phyloP scores from a whole-genome alignment of 2,888 invertebrate species.

The Latheticus oryzae region DNA sequence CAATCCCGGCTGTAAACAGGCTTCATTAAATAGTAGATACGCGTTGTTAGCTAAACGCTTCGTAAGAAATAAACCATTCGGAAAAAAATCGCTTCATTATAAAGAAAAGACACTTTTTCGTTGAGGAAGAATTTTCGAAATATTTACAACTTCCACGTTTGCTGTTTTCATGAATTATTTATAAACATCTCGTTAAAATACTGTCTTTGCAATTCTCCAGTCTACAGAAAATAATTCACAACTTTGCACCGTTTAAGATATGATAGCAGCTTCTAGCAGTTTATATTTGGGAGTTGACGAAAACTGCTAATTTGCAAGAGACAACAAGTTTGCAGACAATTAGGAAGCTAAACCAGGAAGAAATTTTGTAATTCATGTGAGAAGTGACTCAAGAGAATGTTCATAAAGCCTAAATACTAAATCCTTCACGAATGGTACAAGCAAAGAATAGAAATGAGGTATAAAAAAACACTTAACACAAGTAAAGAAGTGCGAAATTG shows the following conservation, averaged over 20 bases:
- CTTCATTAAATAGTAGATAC: constrained; percentile 43
- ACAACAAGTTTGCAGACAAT: too few relatives aligned
- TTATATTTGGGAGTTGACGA: constrained; percentile 3
- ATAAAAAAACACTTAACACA: constrained; percentile 3
- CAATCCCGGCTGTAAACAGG: constrained; percentile 47
- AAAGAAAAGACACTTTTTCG: constrained; percentile 36
- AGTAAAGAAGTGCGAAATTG: neutral
- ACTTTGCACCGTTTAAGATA: constrained; percentile 10
- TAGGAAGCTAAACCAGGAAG: too few relatives aligned
- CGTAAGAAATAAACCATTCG: constrained; percentile 39
- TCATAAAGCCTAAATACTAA: constrained; percentile 3
- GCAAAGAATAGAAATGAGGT: constrained; percentile 10
- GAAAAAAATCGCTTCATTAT: constrained; percentile 42
- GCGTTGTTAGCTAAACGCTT: constrained; percentile 46
- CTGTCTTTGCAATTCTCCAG: constrained; percentile 25
- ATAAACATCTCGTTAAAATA: constrained; percentile 32
- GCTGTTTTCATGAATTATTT: constrained; percentile 31
- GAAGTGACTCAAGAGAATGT: neutral
- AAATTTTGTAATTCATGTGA: neutral
- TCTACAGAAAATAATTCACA: constrained; percentile 21
- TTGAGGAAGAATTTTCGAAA: constrained; percentile 24
- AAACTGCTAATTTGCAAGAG: constrained; percentile 2
- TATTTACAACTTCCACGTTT: constrained; percentile 12
- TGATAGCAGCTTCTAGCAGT: constrained; percentile 5
- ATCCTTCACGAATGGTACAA: constrained; percentile 1